Evolutionary conservation across 2,113 vertebrate genomes (phyloP), one percentile per base, ranked within the genome.

Genomic region (Hyla sarda): DNA sequence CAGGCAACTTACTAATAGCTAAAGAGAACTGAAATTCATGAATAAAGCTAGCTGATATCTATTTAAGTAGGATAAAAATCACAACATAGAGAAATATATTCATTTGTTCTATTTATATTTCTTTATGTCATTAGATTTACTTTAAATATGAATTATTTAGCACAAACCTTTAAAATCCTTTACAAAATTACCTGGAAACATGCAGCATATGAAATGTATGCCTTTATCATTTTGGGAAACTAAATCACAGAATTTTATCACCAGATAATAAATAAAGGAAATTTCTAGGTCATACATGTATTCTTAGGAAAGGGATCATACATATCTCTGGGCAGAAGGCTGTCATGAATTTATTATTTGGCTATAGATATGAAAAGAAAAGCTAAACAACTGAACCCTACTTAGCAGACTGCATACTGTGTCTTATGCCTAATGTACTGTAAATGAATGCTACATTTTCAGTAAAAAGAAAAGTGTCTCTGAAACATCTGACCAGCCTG

Each of bases 371-470:
- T 21, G 19, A 71, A 71, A 71, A 21, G 41, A 41, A 41, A 41
- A 41, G 8, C 41, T 5, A 41, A 41, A 41, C 41, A 41, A 41
- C 41, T 8, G 3, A 1, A 3, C 7, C 19, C 19, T 71, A 13
- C 32, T 23, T 41, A 41, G 67, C 32, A 71, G 34, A 71, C 21
- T 41, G 34, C 21, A 8, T 23, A 71, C 19, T 69, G 60, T 14
- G 65, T 34, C 30, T 41, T 37, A 19, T 41, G 34, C 11, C 32
- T 37, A 71, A 41, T 23, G 13, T 37, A 71, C 21, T 23, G 13
- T 7, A 77, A 71, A 37, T 71, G 32, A 30, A 52, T 77, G 74
- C 25, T 77, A 77, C 17, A 54, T 32, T 32, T 52, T 77, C 28
- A 54, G 16, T 52, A 30, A 32, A 77, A 54, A 54, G 2, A 32